Conservation (phyloP, 1,140 invertebrate species). For the Anastrepha obliqua region DNA sequence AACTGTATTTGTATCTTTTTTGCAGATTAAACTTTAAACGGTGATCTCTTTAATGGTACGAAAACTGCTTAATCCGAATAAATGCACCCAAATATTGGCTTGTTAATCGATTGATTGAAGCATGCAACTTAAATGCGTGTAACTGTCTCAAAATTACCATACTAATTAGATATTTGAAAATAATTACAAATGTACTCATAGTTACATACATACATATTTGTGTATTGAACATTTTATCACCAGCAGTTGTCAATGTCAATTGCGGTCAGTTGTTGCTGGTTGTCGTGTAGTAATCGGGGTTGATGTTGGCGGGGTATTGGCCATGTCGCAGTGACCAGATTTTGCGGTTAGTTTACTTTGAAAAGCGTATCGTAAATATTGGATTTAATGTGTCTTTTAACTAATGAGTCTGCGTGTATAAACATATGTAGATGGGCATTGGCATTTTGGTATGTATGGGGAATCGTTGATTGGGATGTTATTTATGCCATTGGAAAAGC, state of each 20-base stretch:
- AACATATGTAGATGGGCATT: background rate
- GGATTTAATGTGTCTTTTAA: background rate
- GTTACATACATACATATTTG: background rate
- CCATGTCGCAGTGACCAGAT: background rate
- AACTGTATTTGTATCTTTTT: no score
- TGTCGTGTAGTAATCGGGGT: background rate
- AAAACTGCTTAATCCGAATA: background rate
- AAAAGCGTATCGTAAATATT: background rate
- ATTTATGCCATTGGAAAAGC: background rate
- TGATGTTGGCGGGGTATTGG: background rate
- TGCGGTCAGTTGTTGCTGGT: background rate
- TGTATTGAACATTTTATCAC: background rate
- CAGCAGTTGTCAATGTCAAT: background rate
- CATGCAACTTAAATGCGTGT: background rate
- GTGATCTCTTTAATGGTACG: no score
- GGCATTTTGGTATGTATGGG: background rate
- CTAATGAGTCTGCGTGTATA: background rate
- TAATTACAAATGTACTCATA: background rate
- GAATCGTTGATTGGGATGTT: slow-evolving; percentile 8
- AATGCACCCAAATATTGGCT: background rate
- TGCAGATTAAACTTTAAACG: no score
- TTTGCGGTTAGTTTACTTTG: slow-evolving; percentile 16
- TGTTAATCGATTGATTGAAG: slow-evolving; percentile 12
- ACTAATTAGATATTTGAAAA: slow-evolving; percentile 22
- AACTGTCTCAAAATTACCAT: background rate